Evolutionary conservation across 1,140 invertebrate genomes (phyloP).

Genomic region (Penaeus indicus): DNA sequence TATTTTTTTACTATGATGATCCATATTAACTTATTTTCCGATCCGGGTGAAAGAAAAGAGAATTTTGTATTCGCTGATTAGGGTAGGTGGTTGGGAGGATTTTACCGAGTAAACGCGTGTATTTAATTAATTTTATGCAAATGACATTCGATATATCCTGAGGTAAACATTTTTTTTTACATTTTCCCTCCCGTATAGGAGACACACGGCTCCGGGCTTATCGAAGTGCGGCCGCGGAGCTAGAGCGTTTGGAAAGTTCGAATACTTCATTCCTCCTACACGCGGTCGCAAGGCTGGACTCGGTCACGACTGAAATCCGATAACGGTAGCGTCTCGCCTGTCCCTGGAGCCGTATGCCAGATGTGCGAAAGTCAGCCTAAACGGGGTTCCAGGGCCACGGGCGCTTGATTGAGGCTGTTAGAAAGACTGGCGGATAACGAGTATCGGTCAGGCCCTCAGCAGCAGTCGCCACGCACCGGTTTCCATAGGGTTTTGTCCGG

Average conservation of each 20-base stretch:
- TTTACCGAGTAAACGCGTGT: too few species aligned
- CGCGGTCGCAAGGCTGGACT: constrained; percentile 37
- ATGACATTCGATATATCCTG: too few species aligned
- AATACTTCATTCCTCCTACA: constrained; percentile 59
- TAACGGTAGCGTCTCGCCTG: constrained; percentile 62
- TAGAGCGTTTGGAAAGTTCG: constrained; percentile 46
- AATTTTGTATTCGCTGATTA: too few species aligned
- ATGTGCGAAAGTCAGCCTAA: constrained; percentile 24
- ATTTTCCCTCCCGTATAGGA: neutral
- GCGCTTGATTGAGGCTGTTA: neutral
- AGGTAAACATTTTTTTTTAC: neutral
- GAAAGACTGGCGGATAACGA: neutral
- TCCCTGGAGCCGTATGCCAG: constrained; percentile 43
- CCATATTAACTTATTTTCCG: too few species aligned
- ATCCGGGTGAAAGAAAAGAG: too few species aligned
- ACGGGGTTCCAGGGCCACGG: neutral
- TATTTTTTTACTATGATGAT: too few species aligned
- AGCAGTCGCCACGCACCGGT: too few species aligned
- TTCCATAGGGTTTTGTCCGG: too few species aligned
- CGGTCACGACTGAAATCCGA: constrained; percentile 64
- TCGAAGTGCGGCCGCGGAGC: neutral
- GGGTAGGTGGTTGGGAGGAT: too few species aligned
- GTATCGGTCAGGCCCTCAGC: neutral
- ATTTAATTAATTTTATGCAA: too few species aligned
- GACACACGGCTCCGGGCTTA: too few species aligned